These are phyloP conservation scores for Eubasilissa regina DNA, from an alignment of 1,140 invertebrate species.

Conservation along the genomic window DNA sequence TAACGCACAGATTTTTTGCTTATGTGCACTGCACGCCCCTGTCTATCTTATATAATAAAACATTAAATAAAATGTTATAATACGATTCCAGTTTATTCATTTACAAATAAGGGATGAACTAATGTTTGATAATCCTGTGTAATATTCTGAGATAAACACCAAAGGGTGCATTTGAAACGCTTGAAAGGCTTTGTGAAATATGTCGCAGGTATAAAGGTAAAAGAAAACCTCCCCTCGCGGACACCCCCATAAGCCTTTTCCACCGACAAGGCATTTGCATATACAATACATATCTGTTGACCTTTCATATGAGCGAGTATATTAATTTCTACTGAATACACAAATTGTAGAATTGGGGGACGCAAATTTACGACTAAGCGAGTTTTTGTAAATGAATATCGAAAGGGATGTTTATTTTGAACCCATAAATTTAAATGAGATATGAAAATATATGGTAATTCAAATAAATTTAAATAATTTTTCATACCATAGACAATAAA, in stretches of 20 bases:
- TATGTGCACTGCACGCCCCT: no score
- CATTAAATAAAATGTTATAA: no score
- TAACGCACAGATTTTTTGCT: no score
- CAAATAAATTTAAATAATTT: no score
- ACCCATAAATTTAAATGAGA: no score
- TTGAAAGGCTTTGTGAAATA: slow-evolving; percentile 22
- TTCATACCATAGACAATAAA: no score
- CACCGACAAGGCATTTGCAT: slow-evolving; percentile 15
- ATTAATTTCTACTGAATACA: slow-evolving; percentile 11
- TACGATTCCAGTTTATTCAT: no score
- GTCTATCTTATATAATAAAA: no score
- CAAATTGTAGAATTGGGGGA: neutral
- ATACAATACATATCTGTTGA: slow-evolving; percentile 14
- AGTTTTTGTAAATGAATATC: no score
- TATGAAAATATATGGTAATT: no score
- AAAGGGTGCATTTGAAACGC: slow-evolving; percentile 2
- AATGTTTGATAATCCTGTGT: slow-evolving; percentile 31
- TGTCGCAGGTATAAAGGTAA: slow-evolving; percentile 34
- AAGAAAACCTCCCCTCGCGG: neutral
- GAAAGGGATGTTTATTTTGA: no score
- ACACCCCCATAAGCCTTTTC: slow-evolving; percentile 5
- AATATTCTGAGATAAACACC: neutral
- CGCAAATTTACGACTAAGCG: no score
- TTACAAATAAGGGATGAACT: slow-evolving; percentile 15
- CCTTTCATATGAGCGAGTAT: neutral